These are phyloP conservation scores for Aleadryas rufinucha DNA, from an alignment of 2,113 vertebrate genomes.

Conservation along the genomic window DNA sequence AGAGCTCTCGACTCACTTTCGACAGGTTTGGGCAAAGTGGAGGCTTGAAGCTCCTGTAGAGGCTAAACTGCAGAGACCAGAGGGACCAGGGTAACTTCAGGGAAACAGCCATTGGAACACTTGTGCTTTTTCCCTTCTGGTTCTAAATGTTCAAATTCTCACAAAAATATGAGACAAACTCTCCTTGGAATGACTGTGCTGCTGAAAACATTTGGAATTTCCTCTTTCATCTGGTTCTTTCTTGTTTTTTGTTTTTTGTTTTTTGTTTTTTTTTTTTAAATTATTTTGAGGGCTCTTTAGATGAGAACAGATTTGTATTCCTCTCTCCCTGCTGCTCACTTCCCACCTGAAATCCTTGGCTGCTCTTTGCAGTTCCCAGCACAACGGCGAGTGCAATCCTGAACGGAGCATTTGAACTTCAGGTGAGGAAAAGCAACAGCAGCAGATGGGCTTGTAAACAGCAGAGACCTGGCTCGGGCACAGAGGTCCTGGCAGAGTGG, in stretches of 20 bases:
- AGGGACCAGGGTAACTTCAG: not conserved
- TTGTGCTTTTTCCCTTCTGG: not conserved
- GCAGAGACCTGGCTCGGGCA: not conserved
- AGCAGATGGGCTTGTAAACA: conserved; percentile 40
- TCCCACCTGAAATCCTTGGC: conserved; percentile 1
- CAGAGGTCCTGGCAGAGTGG: not conserved
- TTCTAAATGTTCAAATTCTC: not conserved
- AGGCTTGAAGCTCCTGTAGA: not conserved
- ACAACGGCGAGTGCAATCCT: not conserved
- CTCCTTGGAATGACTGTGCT: not conserved
- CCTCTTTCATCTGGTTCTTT: not conserved
- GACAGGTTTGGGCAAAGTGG: not conserved
- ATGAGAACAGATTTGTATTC: conserved; percentile 24
- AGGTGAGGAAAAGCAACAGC: conserved; percentile 2
- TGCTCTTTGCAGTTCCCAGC: not conserved
- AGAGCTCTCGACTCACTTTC: not conserved
- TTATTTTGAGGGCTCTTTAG: not conserved
- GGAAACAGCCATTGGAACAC: not conserved
- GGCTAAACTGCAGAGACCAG: not conserved
- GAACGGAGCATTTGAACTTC: not conserved
- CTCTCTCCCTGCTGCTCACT: not conserved
- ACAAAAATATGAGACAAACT: not conserved
- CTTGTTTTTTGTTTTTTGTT: not conserved
- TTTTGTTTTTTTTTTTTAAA: not conserved
- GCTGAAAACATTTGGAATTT: not conserved